Percentiles rank a stretch among this genome's conserved stretches.
phyloP scores from a whole-genome alignment of 2,888 invertebrate genomes.

The Leucophenga montana region DNA sequence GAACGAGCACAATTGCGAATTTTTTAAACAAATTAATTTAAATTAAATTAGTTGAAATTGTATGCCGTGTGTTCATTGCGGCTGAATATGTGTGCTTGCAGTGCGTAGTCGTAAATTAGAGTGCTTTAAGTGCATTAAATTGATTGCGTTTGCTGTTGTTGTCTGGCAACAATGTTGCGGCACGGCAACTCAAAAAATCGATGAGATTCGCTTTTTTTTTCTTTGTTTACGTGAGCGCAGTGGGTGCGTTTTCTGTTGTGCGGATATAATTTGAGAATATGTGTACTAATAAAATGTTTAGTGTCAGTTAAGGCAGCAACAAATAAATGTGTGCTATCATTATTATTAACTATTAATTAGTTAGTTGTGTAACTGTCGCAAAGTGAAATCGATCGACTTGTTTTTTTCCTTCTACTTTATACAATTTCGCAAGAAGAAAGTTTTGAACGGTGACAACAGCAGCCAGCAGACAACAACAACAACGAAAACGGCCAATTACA shows the following conservation, averaged over 20 bases:
- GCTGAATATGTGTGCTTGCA: too few relatives aligned
- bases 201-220: slow-evolving; percentile 22
- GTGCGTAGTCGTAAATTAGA: too few relatives aligned
- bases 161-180: too few relatives aligned
- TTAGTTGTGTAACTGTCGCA: neutral
- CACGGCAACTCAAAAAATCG: slow-evolving; percentile 18
- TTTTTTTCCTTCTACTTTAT: neutral
- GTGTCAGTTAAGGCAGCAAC: too few relatives aligned
- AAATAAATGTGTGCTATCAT: neutral
- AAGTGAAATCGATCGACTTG: slow-evolving; percentile 22
- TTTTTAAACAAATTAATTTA: too few relatives aligned
- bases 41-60: too few relatives aligned
- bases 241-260: slow-evolving; percentile 4
- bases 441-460: neutral
- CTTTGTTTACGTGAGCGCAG: slow-evolving; percentile 22
- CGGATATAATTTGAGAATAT: neutral
- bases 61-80: too few relatives aligned
- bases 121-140: too few relatives aligned
- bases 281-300: neutral
- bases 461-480: neutral
- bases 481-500: neutral
- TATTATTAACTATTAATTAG: neutral
- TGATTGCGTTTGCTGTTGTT: too few relatives aligned
- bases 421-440: slow-evolving; percentile 9
- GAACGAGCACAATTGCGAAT: too few relatives aligned